Evolutionary conservation across 2,113 vertebrate genomes (phyloP).

Genomic region (Empidonax traillii): DNA sequence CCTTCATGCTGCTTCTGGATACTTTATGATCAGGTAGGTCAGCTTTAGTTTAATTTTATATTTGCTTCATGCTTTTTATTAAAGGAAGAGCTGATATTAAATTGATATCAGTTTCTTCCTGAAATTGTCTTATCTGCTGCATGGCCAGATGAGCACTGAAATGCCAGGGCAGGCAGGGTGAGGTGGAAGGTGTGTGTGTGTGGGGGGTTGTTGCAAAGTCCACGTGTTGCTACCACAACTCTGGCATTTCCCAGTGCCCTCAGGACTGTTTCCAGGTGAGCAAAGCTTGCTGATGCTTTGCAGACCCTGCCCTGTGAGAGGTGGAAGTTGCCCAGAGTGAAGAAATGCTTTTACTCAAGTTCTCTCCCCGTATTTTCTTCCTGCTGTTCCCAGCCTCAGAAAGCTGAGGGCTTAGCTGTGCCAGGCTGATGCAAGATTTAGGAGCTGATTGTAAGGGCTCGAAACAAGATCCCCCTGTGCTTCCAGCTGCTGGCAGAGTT

Average conservation of each 20-base stretch:
- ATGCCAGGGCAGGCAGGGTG: not conserved
- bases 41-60: not conserved
- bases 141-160: not conserved
- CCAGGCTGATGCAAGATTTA: not conserved
- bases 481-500: not conserved
- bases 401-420: not conserved
- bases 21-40: not conserved
- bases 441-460: not conserved
- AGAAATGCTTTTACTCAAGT: not conserved
- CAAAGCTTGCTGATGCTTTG: not conserved
- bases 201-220: not conserved
- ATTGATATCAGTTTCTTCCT: not conserved
- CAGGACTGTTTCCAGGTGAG: not conserved
- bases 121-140: not conserved
- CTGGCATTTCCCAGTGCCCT: not conserved
- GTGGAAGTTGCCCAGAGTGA: not conserved
- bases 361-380: accelerated
- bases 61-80: not conserved
- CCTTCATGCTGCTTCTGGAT: not conserved
- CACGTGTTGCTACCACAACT: accelerated
- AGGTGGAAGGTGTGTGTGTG: no score
- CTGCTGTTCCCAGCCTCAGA: not conserved
- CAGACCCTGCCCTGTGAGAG: not conserved
- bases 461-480: not conserved
- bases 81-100: not conserved